Evolutionary conservation across 2,888 invertebrate species (phyloP), one percentile per base, ranked within the genome.

Genomic region (Reticulitermes lucifugus): DNA sequence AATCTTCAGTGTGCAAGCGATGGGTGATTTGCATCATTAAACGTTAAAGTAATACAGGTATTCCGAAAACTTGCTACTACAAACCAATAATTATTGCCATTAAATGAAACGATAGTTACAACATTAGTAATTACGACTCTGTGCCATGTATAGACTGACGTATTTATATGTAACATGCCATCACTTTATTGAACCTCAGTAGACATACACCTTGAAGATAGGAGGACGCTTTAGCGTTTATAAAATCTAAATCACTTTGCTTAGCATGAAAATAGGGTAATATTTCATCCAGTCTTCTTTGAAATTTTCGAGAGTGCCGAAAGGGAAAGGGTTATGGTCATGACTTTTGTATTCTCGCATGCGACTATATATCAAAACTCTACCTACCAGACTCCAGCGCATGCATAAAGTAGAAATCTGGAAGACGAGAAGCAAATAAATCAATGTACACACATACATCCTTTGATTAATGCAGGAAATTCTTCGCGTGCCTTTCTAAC

Each of bases 261-360:
- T 73, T 73, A 25, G 73, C 73, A 73, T 73, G n/a, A 73, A 35
- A 41, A 73, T 41, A 73, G 73, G 73, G 35, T 21, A 41, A 73
- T 73, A 73, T 73, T 25, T 73, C 41, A 41, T 73, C 73, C 65
- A 25, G 65, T 6, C 65, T n/a, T 60, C n/a, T 21, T 14, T 14
- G 73, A 22, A 73, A 73, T 73, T 41, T 41, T 41, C 73, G 5
- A 41, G 73, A 2, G 73, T 10, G 73, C 73, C 29, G 73, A 41
- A 29, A 41, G 41, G 29, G 73, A 21, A 73, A 41, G 41, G 35
- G 73, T 35, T 73, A 22, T 41, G 41, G 41, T 73, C 73, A 41
- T 10, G 73, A 29, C 41, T 35, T 41, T 41, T 41, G 25, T 73
- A 73, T 41, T 18, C 35, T 18, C 21, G 7, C 73, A 14, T 18